Percentiles rank a stretch among this genome's conserved stretches.
Evolutionary conservation across 2,888 invertebrate genomes (phyloP).

Genomic region (Apamea epomidion): DNA sequence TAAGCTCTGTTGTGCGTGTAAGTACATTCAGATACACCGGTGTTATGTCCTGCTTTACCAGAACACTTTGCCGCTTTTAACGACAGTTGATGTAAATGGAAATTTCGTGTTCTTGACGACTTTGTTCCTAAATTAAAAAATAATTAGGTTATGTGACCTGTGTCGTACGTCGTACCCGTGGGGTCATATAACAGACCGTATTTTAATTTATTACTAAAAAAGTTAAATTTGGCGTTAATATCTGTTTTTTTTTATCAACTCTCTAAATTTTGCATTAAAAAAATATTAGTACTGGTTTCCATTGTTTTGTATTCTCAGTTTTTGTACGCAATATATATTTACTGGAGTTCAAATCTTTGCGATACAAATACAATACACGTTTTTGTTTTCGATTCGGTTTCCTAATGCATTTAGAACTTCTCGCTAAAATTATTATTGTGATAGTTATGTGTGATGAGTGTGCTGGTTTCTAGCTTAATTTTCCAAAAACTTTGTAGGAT

Average conservation of each 20-base stretch:
- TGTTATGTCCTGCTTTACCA: conserved; percentile 66
- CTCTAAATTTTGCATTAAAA: neutral
- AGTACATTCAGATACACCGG: conserved; percentile 72
- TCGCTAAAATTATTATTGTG: neutral
- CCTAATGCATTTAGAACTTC: neutral
- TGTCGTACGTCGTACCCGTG: neutral
- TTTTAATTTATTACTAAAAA: neutral
- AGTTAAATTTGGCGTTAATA: neutral
- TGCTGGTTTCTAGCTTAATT: neutral
- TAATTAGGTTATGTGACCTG: neutral
- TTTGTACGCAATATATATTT: neutral
- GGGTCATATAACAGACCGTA: no score
- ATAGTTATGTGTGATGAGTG: neutral
- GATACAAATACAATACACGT: neutral
- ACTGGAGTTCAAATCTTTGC: neutral
- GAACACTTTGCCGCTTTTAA: conserved; percentile 63
- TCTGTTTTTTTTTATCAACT: neutral
- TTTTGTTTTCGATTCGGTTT: neutral
- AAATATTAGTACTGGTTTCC: neutral
- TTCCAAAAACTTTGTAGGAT: neutral
- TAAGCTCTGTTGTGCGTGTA: conserved; percentile 70
- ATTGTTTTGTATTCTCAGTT: no score
- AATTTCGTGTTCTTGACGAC: conserved; percentile 49
- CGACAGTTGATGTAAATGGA: conserved; percentile 59
- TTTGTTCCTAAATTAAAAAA: conserved; percentile 29